Base-by-base conservation (phyloP, 2,113 vertebrate genomes). In the Strix uralensis region DNA sequence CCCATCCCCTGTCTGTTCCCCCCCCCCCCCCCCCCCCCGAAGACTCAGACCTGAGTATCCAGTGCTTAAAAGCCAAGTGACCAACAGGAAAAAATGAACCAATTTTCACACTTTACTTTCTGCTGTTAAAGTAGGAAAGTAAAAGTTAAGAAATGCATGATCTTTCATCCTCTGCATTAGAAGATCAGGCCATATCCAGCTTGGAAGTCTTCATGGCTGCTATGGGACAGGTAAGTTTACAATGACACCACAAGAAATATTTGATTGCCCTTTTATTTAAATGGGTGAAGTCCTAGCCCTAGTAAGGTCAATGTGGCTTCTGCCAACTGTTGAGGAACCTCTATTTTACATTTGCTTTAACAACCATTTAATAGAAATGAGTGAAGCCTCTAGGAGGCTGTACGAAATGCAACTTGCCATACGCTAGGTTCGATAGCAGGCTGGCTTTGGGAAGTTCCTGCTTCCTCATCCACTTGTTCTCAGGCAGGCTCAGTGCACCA, bases 361-460 rank as follows among this genome's bases (percentile, higher is more conserved):
- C 57, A 86, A 27, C 20, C 13, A 9, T 86, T 71, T 34, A 84
- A n/a, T 29, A 75, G 63, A 83, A 57, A 21, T 3, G 26, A 91
- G n/a, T 34, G 18, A 81, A 96, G 57, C 32, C 44, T 70, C 52
- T 59, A 63, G 61, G 27, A 84, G n/a, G 38, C 49, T 44, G 3
- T n/a, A 26, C 30, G 47, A 83, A 94, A 55, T 1, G 3, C 47
- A 75, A 44, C 15, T 34, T 90, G 52, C 32, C 2, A 0, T 34
- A 21, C 0, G 0, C 25, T 21, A 22, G 19, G 29, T 66, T 86
- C 0, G 0, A 18, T 21, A 69, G 12, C 25, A 23, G 58, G 12
- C 34, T 54, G 59, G 40, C 27, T 52, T 70, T 87, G n/a, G 38
- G 25, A 85, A 87, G 36, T 32, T 84, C 16, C 25, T 40, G 11